Base-by-base conservation (phyloP, 2,797 vertebrate genomes). In the Semotilus atromaculatus region DNA sequence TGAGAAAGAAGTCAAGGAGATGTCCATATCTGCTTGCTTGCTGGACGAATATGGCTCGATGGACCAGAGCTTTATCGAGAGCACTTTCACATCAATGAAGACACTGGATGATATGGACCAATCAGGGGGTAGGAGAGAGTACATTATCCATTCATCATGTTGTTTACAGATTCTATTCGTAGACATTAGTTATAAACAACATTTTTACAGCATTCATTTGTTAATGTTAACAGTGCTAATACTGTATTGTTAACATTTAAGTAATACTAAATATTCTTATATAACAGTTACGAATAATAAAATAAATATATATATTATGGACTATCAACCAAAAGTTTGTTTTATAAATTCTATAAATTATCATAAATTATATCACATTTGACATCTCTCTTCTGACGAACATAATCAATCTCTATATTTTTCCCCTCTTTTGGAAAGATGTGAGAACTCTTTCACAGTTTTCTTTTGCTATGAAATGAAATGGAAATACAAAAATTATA, bases 21-120 rank as follows among this genome's bases (percentile, higher is more conserved):
- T 91, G 91, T 94, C 95, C 1, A 85, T 96, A 81, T 93, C 93
- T 0, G 94, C 93, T 81, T 96, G 95, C 85, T 91, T 96, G 88
- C 90, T 92, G 84, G 92, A 94, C 88, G 93, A 93, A 74, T 95
- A 95, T 0, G 92, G 93, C 81, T 95, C 94, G 13, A 90, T 90
- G 21, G 91, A 90, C 73, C 92, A 91, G 53, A 88, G 89, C 89
- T 90, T 94, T 86, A 89, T 84, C 0, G 93, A 94, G 85, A 95
- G 94, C 21, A 82, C 89, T 8, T 88, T 94, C 48, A 94, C 93
- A 72, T 95, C 96, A 14, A 78, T 91, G 72, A 93, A 89, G 88
- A 94, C 94, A 13, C 91, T 95, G 5, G 92, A 95, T 26, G 90
- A 86, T 43, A 81, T 91, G 84, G 88, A 93, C 86, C 85, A 88